Evolutionary conservation across 2,888 invertebrate genomes (phyloP).

Genomic region (Phortica okadai): DNA sequence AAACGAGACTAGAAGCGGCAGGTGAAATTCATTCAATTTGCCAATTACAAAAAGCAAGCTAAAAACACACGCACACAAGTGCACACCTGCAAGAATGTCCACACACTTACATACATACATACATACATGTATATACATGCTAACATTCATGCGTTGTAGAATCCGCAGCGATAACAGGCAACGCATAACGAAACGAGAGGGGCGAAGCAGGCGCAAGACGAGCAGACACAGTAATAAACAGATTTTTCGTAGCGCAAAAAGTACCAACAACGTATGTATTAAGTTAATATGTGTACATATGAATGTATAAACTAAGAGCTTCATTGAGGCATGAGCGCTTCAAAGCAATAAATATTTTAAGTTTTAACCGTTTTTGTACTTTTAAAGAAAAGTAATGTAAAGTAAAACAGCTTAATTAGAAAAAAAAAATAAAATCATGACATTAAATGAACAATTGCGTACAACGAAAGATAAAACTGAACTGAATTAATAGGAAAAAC

Average conservation of each 20-base stretch:
- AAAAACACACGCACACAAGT: constrained; percentile 23
- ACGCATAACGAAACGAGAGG: not conserved
- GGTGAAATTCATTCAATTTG: constrained; percentile 74
- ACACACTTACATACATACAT: not conserved
- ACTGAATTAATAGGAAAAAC: not conserved
- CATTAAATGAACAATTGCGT: too few species aligned
- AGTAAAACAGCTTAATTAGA: too few species aligned
- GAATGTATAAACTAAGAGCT: too few species aligned
- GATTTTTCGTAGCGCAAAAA: not conserved
- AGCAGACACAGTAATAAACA: not conserved
- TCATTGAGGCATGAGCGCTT: too few species aligned
- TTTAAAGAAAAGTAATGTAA: too few species aligned
- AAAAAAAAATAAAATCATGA: too few species aligned
- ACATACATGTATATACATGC: not conserved
- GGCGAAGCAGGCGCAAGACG: constrained; percentile 2
- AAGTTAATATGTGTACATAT: too few species aligned
- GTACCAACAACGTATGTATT: not conserved
- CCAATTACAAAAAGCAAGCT: constrained; percentile 55
- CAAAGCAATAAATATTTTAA: too few species aligned
- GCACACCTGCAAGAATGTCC: not conserved
- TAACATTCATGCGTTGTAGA: constrained; percentile 23
- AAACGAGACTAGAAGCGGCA: constrained; percentile 70
- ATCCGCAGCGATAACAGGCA: constrained; percentile 24
- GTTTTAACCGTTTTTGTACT: too few species aligned
- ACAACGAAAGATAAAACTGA: constrained; percentile 30